A percentile compares a stretch with the other conserved stretches of the same genome.
phyloP scores from a whole-genome alignment of 2,797 vertebrate species.

The Malurus leucopterus region DNA sequence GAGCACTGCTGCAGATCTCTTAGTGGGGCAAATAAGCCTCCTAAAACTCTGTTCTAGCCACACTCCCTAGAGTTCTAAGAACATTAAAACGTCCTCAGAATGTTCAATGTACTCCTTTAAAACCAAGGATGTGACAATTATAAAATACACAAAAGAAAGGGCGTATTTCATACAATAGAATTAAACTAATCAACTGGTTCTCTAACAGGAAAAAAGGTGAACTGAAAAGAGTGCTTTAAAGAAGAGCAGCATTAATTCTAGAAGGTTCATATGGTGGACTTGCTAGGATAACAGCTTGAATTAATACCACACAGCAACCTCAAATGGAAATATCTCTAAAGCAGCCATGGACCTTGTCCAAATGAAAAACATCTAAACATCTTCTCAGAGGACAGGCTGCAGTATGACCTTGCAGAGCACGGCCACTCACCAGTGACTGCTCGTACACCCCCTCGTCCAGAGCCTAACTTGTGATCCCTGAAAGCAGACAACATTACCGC shows the following conservation, averaged over 20 bases:
- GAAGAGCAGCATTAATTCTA: not conserved
- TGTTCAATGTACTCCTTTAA: not conserved
- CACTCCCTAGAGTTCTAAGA: not conserved
- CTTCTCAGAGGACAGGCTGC: not conserved
- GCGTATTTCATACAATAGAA: not conserved
- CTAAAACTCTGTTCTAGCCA: not conserved
- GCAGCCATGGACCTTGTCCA: not conserved
- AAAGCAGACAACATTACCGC: not conserved
- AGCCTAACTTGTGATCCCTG: not conserved
- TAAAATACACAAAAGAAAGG: not conserved
- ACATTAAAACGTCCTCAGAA: not conserved
- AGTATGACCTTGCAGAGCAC: not conserved
- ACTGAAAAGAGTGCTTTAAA: not conserved
- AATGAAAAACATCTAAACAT: not conserved
- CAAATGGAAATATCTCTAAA: not conserved
- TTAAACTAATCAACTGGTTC: not conserved
- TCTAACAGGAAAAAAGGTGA: not conserved
- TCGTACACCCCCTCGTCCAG: not conserved
- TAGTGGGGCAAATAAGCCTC: not conserved
- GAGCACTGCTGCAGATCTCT: not conserved
- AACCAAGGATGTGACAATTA: not conserved
- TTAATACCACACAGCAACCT: not conserved
- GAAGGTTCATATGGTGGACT: not conserved
- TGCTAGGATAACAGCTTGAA: not conserved
- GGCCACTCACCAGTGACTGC: not conserved